Conservation (phyloP, 2,888 invertebrate species). For the Bursaphelenchus okinawaensis region DNA sequence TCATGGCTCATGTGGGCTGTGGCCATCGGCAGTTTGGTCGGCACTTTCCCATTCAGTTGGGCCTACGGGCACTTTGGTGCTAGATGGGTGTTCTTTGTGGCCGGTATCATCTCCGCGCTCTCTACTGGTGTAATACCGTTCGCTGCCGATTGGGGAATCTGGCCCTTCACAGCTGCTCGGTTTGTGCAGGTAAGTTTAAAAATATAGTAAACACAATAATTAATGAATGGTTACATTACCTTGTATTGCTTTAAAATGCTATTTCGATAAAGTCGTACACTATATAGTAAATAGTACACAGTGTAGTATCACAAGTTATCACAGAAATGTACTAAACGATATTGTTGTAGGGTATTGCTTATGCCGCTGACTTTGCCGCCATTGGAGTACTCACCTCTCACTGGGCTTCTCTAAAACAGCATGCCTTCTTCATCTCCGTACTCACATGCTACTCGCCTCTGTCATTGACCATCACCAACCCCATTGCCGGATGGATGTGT, state of each 20-base stretch:
- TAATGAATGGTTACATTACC: no score
- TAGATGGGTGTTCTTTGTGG: conserved; percentile 25
- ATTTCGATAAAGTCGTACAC: no score
- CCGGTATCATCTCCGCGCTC: conserved; percentile 17
- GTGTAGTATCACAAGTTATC: no score
- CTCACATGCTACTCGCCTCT: conserved; percentile 44
- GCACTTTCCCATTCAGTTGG: conserved; percentile 45
- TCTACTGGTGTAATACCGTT: conserved; percentile 19
- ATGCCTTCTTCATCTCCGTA: conserved; percentile 42
- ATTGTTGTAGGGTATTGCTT: conserved; percentile 23
- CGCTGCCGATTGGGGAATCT: conserved; percentile 12
- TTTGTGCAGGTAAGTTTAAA: conserved; percentile 11
- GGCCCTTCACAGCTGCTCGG: conserved; percentile 17
- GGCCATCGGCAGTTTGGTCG: conserved; percentile 39
- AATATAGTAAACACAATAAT: no score
- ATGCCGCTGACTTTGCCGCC: conserved; percentile 26
- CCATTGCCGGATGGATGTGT: conserved; percentile 41
- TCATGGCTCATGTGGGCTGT: conserved; percentile 44
- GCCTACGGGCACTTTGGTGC: conserved; percentile 44
- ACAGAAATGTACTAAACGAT: neutral
- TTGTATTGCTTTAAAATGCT: no score
- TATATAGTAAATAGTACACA: no score
- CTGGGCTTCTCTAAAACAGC: conserved; percentile 45
- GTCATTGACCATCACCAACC: conserved; percentile 42
- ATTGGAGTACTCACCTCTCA: conserved; percentile 26